These are phyloP conservation scores for Eupithecia subumbrata DNA, from an alignment of 2,888 invertebrate species.

Conservation along the genomic window DNA sequence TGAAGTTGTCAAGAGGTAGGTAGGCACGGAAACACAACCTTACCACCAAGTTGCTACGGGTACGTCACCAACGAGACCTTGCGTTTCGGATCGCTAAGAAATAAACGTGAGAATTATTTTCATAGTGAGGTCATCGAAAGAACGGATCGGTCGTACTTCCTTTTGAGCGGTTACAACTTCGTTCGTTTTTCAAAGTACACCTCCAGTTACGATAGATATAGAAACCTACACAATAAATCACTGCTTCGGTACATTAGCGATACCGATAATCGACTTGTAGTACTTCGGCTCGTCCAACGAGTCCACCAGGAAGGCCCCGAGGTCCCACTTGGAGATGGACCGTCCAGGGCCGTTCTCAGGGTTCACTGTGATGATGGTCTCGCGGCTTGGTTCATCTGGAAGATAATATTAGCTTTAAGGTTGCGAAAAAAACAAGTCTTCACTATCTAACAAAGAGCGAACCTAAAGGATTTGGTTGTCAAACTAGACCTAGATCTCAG, in stretches of 20 bases:
- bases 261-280: conserved; percentile 77
- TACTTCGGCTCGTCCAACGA: conserved; percentile 87
- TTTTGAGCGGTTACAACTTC: no score
- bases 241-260: conserved; percentile 61
- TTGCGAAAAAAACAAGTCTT: neutral
- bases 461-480: no score
- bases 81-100: no score
- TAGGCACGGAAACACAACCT: no score
- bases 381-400: conserved; percentile 86
- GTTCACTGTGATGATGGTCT: conserved; percentile 83
- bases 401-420: neutral
- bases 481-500: no score
- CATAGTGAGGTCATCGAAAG: no score
- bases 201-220: neutral
- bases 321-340: conserved; percentile 89
- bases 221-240: conserved; percentile 10
- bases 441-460: neutral
- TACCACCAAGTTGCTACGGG: no score
- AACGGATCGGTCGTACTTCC: no score
- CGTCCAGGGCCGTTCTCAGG: conserved; percentile 87
- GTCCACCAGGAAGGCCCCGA: conserved; percentile 90
- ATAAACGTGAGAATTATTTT: no score
- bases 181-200: no score
- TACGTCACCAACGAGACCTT: no score
- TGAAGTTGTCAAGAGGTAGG: no score